Evolutionary conservation across 1,140 invertebrate species (phyloP).

Genomic region (Drosophila simulans): DNA sequence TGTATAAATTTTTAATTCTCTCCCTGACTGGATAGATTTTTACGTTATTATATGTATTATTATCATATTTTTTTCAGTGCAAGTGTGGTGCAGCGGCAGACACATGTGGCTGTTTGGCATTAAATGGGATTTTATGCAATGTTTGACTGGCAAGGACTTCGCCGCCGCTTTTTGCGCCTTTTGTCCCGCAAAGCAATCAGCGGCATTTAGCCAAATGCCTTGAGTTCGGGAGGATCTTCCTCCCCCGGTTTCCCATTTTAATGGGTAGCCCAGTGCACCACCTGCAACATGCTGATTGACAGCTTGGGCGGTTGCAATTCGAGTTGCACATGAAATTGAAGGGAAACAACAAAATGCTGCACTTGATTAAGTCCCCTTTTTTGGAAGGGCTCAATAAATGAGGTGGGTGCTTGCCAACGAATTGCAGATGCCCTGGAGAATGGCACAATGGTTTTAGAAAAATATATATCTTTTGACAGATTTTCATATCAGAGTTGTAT

Average conservation of each 20-base stretch:
- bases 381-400: conserved; percentile 6
- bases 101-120: conserved; percentile 69
- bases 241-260: neutral
- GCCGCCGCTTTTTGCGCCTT: conserved; percentile 40
- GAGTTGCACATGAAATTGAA: conserved; percentile 48
- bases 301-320: conserved; percentile 49
- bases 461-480: neutral
- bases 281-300: conserved; percentile 59
- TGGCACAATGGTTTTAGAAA: neutral
- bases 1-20: neutral
- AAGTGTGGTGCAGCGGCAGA: conserved; percentile 34
- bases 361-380: conserved; percentile 50
- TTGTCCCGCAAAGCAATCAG: conserved; percentile 60
- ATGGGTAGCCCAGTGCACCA: conserved; percentile 31
- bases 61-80: neutral
- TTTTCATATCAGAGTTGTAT: neutral
- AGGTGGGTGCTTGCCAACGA: neutral
- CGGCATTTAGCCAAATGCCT: conserved; percentile 45
- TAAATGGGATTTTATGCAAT: conserved; percentile 76
- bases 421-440: neutral
- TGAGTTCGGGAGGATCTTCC: conserved; percentile 31
- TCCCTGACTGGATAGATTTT: neutral
- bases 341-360: conserved; percentile 49
- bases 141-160: conserved; percentile 59
- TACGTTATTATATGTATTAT: too few species aligned